Conservation (phyloP, 2,113 vertebrate genomes). For the Tragelaphus buxtoni region DNA sequence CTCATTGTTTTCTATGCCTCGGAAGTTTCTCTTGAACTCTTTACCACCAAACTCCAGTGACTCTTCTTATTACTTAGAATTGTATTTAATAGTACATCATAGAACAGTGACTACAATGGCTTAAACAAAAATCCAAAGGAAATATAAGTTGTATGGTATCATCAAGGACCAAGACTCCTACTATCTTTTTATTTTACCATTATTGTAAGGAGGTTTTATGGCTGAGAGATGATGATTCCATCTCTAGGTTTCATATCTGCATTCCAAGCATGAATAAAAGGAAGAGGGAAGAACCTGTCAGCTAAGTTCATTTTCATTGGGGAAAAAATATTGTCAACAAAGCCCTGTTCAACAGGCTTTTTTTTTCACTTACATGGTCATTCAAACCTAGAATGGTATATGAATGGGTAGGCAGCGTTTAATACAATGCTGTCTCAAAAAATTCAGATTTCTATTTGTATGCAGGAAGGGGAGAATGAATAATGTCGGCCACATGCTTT, state of each 20-base stretch:
- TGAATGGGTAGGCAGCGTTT: background rate
- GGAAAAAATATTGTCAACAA: background rate
- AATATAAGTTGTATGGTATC: background rate
- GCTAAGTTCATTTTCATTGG: background rate
- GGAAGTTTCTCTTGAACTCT: background rate
- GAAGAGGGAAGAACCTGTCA: background rate
- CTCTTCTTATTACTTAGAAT: background rate
- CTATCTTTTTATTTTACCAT: background rate
- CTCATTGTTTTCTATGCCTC: background rate
- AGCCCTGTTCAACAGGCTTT: background rate
- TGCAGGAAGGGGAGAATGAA: background rate
- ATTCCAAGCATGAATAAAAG: slow-evolving; percentile 7
- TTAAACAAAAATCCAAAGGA: background rate
- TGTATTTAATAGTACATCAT: background rate
- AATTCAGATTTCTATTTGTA: background rate
- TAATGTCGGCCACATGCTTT: background rate
- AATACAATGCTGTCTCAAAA: background rate
- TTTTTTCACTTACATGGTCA: background rate
- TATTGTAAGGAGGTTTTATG: background rate
- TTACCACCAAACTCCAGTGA: background rate
- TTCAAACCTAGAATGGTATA: background rate
- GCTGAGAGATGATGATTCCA: background rate
- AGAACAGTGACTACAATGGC: background rate
- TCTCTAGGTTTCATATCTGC: slow-evolving; percentile 1
- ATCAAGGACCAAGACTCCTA: background rate